Conservation (phyloP, 2,888 invertebrate species). For the Ametastegia equiseti region DNA sequence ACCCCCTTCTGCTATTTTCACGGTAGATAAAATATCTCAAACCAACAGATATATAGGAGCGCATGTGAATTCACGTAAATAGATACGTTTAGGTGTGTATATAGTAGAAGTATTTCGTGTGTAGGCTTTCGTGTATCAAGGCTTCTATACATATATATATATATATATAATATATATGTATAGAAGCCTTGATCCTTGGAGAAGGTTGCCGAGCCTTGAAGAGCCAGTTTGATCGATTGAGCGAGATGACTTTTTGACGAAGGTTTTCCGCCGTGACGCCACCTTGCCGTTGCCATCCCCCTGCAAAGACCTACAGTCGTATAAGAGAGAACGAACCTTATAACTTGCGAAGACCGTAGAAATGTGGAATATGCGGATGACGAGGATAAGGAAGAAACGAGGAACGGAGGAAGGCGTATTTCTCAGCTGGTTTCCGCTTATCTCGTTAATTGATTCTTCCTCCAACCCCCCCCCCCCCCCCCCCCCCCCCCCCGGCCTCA, state of each 20-base stretch:
- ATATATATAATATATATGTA: not conserved
- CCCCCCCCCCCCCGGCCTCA: conserved; percentile 12
- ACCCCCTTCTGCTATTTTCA: conserved; percentile 34
- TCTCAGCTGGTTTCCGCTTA: conserved; percentile 28
- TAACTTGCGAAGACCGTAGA: not conserved
- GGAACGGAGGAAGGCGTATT: not conserved
- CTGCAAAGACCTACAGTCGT: not conserved
- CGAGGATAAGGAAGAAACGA: not conserved
- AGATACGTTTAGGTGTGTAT: not conserved
- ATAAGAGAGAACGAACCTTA: not conserved
- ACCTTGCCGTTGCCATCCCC: not conserved
- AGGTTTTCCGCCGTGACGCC: not conserved
- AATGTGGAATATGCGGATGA: conserved; percentile 38
- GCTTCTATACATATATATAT: not conserved
- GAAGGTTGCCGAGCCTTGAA: not conserved
- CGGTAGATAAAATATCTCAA: not conserved
- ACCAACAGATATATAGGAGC: too few species aligned
- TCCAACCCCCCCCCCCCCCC: not conserved
- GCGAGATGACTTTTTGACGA: conserved; percentile 22
- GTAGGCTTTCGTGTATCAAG: too few species aligned
- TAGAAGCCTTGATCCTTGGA: not conserved
- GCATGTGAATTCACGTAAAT: too few species aligned
- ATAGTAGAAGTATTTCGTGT: too few species aligned
- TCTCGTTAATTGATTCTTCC: conserved; percentile 44
- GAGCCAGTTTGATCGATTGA: conserved; percentile 24